Evolutionary conservation across 2,888 invertebrate genomes (phyloP).

Genomic region (Napeogenes sylphis): DNA sequence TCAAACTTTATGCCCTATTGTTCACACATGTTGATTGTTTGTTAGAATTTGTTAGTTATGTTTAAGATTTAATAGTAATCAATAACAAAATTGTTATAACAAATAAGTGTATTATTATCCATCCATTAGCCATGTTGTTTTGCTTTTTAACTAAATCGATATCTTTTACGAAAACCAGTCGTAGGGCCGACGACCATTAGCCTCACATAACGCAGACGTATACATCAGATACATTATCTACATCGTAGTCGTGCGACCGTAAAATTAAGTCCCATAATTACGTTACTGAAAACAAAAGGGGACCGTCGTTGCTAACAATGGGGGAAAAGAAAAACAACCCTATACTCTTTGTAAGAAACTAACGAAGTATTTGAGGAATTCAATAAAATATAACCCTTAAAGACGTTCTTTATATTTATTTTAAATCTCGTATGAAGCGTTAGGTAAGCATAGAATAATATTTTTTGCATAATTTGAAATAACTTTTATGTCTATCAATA

Average conservation of each 20-base stretch:
- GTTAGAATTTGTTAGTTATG: too few relatives aligned
- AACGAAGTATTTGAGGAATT: background rate
- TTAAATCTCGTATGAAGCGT: too few relatives aligned
- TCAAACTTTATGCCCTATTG: conserved; percentile 15
- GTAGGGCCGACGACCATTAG: conserved; percentile 26
- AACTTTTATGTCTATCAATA: too few relatives aligned
- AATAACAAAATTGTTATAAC: too few relatives aligned
- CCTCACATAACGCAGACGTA: conserved; percentile 19
- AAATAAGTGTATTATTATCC: too few relatives aligned
- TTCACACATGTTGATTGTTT: conserved; percentile 9
- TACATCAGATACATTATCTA: conserved; percentile 11
- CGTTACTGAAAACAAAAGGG: conserved; percentile 31
- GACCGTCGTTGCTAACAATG: conserved; percentile 20
- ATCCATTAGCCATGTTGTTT: background rate
- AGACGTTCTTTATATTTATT: too few relatives aligned
- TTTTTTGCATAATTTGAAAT: too few relatives aligned
- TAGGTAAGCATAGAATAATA: too few relatives aligned
- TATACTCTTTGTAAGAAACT: conserved; percentile 15
- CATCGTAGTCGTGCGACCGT: conserved; percentile 34
- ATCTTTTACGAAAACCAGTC: conserved; percentile 37
- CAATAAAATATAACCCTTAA: too few relatives aligned
- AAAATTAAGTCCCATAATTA: conserved; percentile 33
- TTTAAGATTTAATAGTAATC: too few relatives aligned
- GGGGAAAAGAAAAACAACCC: conserved; percentile 20
- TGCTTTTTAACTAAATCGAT: conserved; percentile 16